Conservation (phyloP, 2,888 invertebrate species). For the Galeopsomyia nigrocyanea region DNA sequence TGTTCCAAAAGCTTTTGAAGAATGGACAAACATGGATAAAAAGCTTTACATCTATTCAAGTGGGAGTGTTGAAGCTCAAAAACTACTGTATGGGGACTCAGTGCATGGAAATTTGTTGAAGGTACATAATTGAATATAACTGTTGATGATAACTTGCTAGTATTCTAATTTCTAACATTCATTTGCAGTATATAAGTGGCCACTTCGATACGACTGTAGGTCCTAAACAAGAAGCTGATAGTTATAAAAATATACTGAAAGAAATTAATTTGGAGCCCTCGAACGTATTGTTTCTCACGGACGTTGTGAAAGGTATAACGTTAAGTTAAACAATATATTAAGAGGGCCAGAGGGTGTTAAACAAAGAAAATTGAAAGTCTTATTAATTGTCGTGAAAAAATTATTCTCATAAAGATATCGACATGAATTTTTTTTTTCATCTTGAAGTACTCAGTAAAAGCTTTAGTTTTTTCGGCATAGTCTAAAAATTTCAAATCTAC, state of each 20-base stretch:
- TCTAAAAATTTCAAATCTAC: too few species aligned
- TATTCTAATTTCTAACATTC: background rate
- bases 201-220: conserved; percentile 92
- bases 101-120: conserved; percentile 81
- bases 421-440: too few species aligned
- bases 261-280: conserved; percentile 76
- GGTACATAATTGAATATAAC: conserved; percentile 63
- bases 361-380: too few species aligned
- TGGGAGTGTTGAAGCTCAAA: conserved; percentile 92
- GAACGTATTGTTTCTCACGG: conserved; percentile 88
- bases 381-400: too few species aligned
- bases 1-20: conserved; percentile 80
- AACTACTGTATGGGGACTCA: conserved; percentile 85
- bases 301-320: conserved; percentile 80
- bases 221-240: conserved; percentile 81
- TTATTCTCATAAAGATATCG: too few species aligned
- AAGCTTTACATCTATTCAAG: conserved; percentile 91
- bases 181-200: conserved; percentile 75
- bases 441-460: too few species aligned
- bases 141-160: too few species aligned
- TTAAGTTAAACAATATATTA: background rate
- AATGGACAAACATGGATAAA: conserved; percentile 78
- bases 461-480: too few species aligned
- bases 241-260: conserved; percentile 83
- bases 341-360: too few species aligned